Evolutionary conservation across 1,140 invertebrate genomes (phyloP).

Genomic region (Diploscapter pachys): DNA sequence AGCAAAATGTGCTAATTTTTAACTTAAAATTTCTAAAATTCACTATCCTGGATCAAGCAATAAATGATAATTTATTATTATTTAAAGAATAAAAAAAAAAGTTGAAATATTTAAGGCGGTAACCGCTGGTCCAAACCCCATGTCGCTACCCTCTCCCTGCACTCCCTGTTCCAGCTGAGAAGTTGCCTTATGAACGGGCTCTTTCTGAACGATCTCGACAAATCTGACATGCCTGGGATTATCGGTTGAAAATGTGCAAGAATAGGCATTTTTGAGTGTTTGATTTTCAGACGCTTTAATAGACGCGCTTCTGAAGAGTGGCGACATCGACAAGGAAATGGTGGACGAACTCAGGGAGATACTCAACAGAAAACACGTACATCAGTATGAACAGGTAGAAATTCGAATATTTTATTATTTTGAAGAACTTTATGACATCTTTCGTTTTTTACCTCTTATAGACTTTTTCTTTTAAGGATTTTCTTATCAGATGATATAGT

Average conservation of each 20-base stretch:
- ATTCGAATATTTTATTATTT: too few relatives aligned
- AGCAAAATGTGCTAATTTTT: too few relatives aligned
- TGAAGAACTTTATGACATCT: too few relatives aligned
- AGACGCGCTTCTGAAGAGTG: constrained; percentile 82
- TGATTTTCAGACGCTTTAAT: constrained; percentile 73
- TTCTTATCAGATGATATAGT: too few relatives aligned
- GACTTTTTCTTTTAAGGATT: too few relatives aligned
- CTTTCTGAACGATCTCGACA: constrained; percentile 84
- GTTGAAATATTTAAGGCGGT: constrained; percentile 66
- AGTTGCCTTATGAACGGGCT: constrained; percentile 78
- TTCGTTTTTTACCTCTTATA: too few relatives aligned
- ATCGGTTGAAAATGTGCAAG: too few relatives aligned
- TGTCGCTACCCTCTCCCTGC: constrained; percentile 83
- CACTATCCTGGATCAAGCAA: too few relatives aligned
- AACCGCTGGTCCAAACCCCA: constrained; percentile 91
- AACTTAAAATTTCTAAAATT: too few relatives aligned
- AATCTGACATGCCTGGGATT: constrained; percentile 61
- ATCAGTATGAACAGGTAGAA: constrained; percentile 75
- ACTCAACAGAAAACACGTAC: constrained; percentile 82
- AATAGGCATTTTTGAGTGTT: too few relatives aligned
- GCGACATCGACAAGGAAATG: constrained; percentile 71
- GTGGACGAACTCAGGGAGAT: constrained; percentile 81
- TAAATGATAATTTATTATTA: too few relatives aligned
- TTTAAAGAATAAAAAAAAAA: constrained; percentile 5
- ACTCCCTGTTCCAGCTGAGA: constrained; percentile 82